phyloP scores from a whole-genome alignment of 1,140 invertebrate species.

The Campodea augens region DNA sequence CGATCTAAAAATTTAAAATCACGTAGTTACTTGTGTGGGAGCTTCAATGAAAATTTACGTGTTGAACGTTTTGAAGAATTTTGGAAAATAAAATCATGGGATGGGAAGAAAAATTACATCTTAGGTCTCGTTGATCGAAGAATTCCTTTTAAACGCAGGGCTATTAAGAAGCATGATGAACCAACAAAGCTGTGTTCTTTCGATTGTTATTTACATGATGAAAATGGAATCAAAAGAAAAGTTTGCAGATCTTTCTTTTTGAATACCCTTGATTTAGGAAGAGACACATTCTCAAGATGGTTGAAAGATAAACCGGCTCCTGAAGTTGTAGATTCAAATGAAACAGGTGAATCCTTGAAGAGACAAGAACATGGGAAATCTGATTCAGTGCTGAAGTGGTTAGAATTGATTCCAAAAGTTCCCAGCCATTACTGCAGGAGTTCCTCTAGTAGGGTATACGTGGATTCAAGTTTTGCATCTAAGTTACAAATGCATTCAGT shows the following conservation, averaged over 20 bases:
- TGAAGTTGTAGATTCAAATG: neutral
- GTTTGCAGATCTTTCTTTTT: conserved; percentile 1
- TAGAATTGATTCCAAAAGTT: conserved; percentile 1
- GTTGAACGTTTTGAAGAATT: conserved; percentile 2
- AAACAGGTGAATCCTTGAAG: neutral
- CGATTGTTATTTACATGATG: neutral
- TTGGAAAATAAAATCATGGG: conserved; percentile 4
- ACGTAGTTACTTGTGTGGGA: too few relatives aligned
- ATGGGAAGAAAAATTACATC: conserved; percentile 4
- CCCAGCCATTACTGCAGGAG: conserved; percentile 1
- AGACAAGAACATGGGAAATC: neutral
- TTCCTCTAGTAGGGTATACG: neutral
- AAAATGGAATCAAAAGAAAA: neutral
- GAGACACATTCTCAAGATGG: neutral
- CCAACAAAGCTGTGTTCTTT: neutral
- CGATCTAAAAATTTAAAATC: too few relatives aligned
- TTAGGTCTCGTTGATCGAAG: neutral
- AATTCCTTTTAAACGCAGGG: neutral
- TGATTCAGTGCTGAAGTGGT: conserved; percentile 1
- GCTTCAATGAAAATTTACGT: too few relatives aligned
- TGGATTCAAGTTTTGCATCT: conserved; percentile 3
- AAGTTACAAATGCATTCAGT: neutral
- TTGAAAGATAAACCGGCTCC: neutral
- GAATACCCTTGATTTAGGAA: neutral
- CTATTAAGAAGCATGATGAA: neutral